Base-by-base conservation (phyloP, 2,888 invertebrate genomes). In the Branchipolynoe longqiensis region DNA sequence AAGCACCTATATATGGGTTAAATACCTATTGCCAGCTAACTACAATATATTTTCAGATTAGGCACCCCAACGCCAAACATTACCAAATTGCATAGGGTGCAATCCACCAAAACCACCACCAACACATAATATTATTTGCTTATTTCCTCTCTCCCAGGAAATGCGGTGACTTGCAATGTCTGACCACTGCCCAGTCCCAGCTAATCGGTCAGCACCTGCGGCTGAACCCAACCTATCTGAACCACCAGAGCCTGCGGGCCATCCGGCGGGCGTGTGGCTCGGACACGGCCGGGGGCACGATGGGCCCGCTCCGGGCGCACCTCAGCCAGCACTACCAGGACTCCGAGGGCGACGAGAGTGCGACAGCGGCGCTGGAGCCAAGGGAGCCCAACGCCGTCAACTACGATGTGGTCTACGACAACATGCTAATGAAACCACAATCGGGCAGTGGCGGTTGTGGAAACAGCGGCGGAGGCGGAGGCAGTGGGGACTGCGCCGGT, bases 201-300 rank as follows among this genome's bases (percentile, higher is more conserved):
- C 48, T 78, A 1, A 78, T 78, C 12, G 54, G 28, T 22, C 78
- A 78, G 22, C 78, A 78, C 78, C 41, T 78, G 41, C 41, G 78
- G 28, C 78, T 78, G 1, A 28, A 78, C 78, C 78, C 78, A 8
- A 54, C 78, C 78, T 78, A 78, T 48, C 78, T 78, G 48, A 28
- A 54, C 54, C 31, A 25, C 22, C 78, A 54, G 25, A 31, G 31
- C 25, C 28, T 78, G 25, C 28, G 48, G n/a, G 78, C 48, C 6
- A 1, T 78, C 22, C 78, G 54, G n/a, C 78, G 54, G 48, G 78
- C 48, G 3, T 48, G 41, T 25, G 8, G 62, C 28, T 8, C 14
- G 14, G 62, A 6, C 28, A 78, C 41, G 12, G 48, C 78, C 6
- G 54, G 78, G 0, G 54, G 54, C 1, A 54, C 78, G 1, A 41